A percentile compares a stretch with the other conserved stretches of the same genome.
These are phyloP conservation scores for Myioborus melanocephalus DNA, from an alignment of 2,797 vertebrate genomes.

Conservation along the genomic window DNA sequence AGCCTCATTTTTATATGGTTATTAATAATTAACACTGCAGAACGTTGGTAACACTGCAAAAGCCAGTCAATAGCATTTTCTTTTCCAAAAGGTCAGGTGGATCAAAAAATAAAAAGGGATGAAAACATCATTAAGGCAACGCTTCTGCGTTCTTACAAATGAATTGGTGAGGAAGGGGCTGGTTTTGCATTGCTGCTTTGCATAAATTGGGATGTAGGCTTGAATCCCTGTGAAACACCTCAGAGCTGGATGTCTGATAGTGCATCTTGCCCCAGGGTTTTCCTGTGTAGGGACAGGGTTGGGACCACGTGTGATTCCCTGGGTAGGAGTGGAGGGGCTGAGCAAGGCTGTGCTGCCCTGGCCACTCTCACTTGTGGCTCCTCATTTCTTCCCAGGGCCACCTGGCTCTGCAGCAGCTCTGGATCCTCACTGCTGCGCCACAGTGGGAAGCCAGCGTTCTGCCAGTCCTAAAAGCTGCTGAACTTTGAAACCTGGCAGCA, in stretches of 20 bases:
- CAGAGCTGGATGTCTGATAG: rapidly evolving
- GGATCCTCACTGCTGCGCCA: background rate
- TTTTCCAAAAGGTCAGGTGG: background rate
- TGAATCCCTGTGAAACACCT: background rate
- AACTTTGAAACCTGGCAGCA: constrained; percentile 55
- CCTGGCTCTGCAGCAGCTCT: background rate
- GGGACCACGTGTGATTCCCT: rapidly evolving
- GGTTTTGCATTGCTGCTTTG: background rate
- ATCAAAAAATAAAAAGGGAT: background rate
- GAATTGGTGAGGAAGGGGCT: background rate
- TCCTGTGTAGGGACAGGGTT: background rate
- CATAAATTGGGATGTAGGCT: background rate
- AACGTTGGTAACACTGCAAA: background rate
- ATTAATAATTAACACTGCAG: constrained; percentile 10
- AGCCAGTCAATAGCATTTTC: background rate
- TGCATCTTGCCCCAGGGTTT: background rate
- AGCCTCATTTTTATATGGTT: background rate
- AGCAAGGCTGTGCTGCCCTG: background rate
- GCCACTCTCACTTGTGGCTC: rapidly evolving
- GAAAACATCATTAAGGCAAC: background rate
- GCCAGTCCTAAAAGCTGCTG: constrained; percentile 30
- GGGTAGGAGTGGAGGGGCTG: background rate
- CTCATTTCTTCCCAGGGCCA: background rate
- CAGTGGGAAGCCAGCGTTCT: background rate
- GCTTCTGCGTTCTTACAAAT: background rate